phyloP scores from a whole-genome alignment of 1,140 invertebrate genomes.

The Drosophila pandora region DNA sequence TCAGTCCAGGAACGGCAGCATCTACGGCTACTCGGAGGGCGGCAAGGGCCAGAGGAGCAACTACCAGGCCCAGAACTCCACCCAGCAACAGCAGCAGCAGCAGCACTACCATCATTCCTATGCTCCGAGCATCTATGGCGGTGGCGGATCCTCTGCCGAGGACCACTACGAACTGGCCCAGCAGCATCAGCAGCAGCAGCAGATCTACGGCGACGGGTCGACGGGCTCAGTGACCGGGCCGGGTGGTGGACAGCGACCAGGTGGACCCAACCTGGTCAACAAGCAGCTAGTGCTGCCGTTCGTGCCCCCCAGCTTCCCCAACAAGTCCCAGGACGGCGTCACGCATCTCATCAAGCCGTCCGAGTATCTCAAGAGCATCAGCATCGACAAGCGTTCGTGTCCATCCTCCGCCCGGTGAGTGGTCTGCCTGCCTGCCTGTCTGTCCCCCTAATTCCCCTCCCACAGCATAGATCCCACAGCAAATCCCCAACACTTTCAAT shows the following conservation, averaged over 20 bases:
- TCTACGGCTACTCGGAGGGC: constrained; percentile 60
- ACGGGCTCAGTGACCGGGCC: constrained; percentile 14
- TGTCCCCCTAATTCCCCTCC: background rate
- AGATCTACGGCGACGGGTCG: constrained; percentile 52
- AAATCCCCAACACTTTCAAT: constrained; percentile 21
- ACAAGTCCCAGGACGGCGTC: constrained; percentile 86
- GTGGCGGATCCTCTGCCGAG: constrained; percentile 70
- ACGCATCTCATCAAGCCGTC: constrained; percentile 95
- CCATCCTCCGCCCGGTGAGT: constrained; percentile 84
- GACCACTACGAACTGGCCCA: constrained; percentile 72
- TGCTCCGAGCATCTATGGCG: constrained; percentile 52
- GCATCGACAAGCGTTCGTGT: constrained; percentile 86
- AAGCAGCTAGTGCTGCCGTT: constrained; percentile 93
- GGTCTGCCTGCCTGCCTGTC: too few species aligned
- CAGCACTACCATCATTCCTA: constrained; percentile 44
- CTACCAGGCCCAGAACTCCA: constrained; percentile 23
- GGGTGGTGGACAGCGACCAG: constrained; percentile 60
- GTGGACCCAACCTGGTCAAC: constrained; percentile 88
- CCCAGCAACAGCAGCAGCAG: constrained; percentile 40
- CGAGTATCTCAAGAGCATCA: constrained; percentile 94
- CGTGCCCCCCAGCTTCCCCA: constrained; percentile 93
- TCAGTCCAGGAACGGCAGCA: constrained; percentile 8
- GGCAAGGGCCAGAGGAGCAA: constrained; percentile 40
- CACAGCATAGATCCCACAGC: background rate
- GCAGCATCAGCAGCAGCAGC: constrained; percentile 56